phyloP scores from a whole-genome alignment of 2,888 invertebrate species.

The Hypolimnas misippus region DNA sequence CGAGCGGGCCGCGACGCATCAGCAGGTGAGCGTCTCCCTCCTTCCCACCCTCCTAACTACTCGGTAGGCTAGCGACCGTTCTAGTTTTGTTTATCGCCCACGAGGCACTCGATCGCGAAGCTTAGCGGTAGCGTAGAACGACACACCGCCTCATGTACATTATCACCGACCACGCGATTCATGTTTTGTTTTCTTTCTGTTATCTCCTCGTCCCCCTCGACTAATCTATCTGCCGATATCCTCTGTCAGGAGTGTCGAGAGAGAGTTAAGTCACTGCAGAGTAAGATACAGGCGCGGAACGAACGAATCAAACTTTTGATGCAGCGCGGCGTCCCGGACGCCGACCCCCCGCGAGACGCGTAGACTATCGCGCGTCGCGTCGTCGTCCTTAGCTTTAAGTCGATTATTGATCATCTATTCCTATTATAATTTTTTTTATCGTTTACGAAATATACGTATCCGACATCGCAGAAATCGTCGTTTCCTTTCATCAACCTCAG shows the following conservation, averaged over 20 bases:
- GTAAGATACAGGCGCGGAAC: conserved; percentile 93
- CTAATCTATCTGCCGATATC: conserved; percentile 78
- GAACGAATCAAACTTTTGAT: conserved; percentile 94
- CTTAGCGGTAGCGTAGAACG: conserved; percentile 43
- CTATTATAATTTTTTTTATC: conserved; percentile 65
- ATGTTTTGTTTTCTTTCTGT: conserved; percentile 73
- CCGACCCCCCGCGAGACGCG: conserved; percentile 88
- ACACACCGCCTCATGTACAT: conserved; percentile 55
- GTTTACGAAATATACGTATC: conserved; percentile 71
- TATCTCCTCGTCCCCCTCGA: conserved; percentile 69
- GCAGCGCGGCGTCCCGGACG: conserved; percentile 94
- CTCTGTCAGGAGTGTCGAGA: conserved; percentile 91
- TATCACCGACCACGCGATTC: conserved; percentile 65
- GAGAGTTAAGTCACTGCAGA: conserved; percentile 92
- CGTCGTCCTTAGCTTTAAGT: conserved; percentile 60
- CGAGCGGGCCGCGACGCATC: conserved; percentile 91
- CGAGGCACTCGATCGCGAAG: conserved; percentile 56
- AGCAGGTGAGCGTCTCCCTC: conserved; percentile 89
- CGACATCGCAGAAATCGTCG: conserved; percentile 69
- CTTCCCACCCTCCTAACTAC: conserved; percentile 29
- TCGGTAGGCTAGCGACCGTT: conserved; percentile 68
- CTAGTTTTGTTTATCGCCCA: conserved; percentile 71
- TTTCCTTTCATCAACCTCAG: conserved; percentile 68
- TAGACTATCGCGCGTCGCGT: conserved; percentile 64
- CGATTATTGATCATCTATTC: conserved; percentile 62